Evolutionary conservation across 2,797 vertebrate genomes (phyloP).

Genomic region (Paramormyrops hopkinsi): DNA sequence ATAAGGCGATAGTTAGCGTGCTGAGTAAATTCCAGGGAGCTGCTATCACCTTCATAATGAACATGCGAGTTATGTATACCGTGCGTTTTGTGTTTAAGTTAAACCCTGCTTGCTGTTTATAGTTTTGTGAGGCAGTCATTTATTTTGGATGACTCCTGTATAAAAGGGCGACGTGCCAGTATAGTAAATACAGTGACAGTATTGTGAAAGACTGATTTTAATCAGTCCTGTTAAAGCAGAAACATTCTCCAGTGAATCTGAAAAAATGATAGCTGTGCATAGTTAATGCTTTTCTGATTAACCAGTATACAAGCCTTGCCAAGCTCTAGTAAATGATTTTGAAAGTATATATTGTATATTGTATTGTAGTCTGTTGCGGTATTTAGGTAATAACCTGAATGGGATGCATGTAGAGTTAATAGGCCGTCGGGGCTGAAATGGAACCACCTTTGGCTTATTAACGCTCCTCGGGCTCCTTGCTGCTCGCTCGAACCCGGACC

Average conservation of each 20-base stretch:
- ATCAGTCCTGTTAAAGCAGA: background rate
- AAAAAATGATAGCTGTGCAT: background rate
- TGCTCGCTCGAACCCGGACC: background rate
- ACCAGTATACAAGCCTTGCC: background rate
- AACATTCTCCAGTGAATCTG: background rate
- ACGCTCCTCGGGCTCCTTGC: background rate
- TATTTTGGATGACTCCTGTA: background rate
- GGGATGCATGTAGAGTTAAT: background rate
- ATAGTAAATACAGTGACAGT: background rate
- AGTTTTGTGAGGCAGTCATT: background rate
- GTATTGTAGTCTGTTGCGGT: background rate
- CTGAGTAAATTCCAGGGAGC: background rate
- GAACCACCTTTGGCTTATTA: background rate
- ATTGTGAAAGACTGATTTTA: background rate
- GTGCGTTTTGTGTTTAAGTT: background rate
- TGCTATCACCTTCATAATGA: background rate
- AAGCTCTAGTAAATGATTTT: background rate
- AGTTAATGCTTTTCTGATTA: background rate
- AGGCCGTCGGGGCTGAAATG: background rate
- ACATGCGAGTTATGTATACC: background rate
- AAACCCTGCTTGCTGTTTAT: background rate
- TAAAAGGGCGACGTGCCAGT: background rate
- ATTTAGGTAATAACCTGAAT: background rate
- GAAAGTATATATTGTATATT: background rate
- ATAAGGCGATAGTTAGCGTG: background rate